phyloP scores from a whole-genome alignment of 2,797 vertebrate genomes.

The Catamblyrhynchus diadema region DNA sequence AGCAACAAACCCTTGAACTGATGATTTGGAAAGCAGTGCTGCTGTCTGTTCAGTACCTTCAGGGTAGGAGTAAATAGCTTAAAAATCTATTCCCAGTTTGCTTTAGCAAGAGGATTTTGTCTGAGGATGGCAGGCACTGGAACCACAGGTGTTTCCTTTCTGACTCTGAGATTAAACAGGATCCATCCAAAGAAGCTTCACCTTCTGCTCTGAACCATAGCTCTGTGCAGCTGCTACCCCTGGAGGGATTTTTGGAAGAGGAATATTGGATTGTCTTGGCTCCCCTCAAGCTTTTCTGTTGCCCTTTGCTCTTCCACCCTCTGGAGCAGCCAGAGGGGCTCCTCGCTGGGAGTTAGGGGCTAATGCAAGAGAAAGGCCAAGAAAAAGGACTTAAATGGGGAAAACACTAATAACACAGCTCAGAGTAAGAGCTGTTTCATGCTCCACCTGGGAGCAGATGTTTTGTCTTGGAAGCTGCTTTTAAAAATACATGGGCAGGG shows the following conservation, averaged over 20 bases:
- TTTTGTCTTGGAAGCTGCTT: conserved; percentile 11
- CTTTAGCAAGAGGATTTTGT: background rate
- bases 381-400: background rate
- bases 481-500: background rate
- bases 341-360: background rate
- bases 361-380: background rate
- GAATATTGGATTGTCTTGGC: background rate
- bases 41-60: background rate
- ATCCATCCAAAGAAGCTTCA: background rate
- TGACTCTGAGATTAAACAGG: background rate
- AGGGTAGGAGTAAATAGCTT: background rate
- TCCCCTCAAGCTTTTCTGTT: background rate
- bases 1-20: background rate
- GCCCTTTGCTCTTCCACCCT: background rate
- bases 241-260: background rate
- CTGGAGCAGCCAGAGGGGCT: background rate
- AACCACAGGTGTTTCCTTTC: background rate
- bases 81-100: background rate
- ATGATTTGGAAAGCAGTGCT: background rate
- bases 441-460: background rate
- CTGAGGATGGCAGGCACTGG: background rate
- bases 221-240: background rate
- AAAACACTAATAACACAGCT: background rate
- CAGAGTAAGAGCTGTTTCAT: background rate
- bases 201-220: background rate